phyloP scores from a whole-genome alignment of 2,888 invertebrate species.

The Dryobotodes eremita region DNA sequence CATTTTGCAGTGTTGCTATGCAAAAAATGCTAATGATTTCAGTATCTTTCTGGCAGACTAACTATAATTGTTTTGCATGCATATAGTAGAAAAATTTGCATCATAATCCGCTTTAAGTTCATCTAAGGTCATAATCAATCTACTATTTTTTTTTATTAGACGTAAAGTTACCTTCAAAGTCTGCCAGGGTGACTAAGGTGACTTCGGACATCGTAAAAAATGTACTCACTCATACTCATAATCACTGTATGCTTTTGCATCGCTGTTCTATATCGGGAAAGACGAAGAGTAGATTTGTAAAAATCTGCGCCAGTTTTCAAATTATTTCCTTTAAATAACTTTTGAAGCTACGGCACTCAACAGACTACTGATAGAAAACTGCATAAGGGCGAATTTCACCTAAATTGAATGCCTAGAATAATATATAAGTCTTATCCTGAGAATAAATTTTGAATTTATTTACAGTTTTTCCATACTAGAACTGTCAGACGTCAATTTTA shows the following conservation, averaged over 20 bases:
- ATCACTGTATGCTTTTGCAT: background rate
- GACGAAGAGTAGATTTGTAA: background rate
- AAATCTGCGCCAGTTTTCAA: background rate
- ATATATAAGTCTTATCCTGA: no score
- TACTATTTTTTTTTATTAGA: background rate
- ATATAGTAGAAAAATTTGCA: background rate
- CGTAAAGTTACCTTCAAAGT: constrained; percentile 3
- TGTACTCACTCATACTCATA: background rate
- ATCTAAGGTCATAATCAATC: background rate
- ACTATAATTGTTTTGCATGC: background rate
- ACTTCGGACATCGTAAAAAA: background rate
- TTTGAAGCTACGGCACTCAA: background rate
- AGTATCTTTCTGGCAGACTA: background rate
- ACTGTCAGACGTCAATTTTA: no score
- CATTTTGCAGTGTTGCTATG: constrained; percentile 26
- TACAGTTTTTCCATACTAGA: no score
- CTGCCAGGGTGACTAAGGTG: background rate
- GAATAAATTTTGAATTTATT: no score
- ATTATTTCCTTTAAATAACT: background rate
- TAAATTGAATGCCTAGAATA: no score
- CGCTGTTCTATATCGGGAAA: background rate
- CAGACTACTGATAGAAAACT: no score
- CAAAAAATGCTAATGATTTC: constrained; percentile 32
- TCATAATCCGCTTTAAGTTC: no score
- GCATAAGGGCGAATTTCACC: no score